Evolutionary conservation across 2,888 invertebrate genomes (phyloP).

Genomic region (Cataglyphis albicans): DNA sequence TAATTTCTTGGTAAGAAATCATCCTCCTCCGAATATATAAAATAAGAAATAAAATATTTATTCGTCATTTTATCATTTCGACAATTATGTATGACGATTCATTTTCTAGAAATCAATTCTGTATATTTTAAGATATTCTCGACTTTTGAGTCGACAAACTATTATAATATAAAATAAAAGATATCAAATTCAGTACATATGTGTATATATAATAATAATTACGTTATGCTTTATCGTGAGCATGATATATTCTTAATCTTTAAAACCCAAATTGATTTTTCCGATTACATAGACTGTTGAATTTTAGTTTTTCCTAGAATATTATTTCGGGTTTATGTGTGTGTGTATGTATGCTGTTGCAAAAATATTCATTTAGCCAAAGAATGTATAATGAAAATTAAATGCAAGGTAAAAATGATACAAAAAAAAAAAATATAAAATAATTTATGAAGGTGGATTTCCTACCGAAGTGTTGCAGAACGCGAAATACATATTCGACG

Average conservation of each 20-base stretch:
- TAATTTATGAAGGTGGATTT: constrained; percentile 55
- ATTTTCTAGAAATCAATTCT: constrained; percentile 11
- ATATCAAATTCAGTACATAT: not conserved
- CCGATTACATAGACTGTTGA: not conserved
- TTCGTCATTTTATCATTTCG: constrained; percentile 3
- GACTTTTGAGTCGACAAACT: not conserved
- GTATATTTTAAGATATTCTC: constrained; percentile 30
- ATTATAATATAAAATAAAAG: constrained; percentile 7
- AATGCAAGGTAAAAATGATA: constrained; percentile 18
- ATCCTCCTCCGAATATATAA: constrained; percentile 57
- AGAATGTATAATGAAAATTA: constrained; percentile 17
- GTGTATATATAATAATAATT: not conserved
- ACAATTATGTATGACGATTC: not conserved
- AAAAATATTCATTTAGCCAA: not conserved
- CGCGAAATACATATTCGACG: constrained; percentile 52
- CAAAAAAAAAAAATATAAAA: not conserved
- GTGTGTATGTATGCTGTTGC: not conserved
- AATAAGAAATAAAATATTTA: not conserved
- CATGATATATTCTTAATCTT: not conserved
- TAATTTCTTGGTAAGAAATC: constrained; percentile 54
- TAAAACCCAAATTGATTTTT: not conserved
- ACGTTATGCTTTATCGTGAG: not conserved
- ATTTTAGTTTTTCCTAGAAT: not conserved
- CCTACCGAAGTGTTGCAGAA: constrained; percentile 54
- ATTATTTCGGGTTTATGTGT: not conserved